phyloP scores from a whole-genome alignment of 2,888 invertebrate genomes.

The Lathronympha strigana region DNA sequence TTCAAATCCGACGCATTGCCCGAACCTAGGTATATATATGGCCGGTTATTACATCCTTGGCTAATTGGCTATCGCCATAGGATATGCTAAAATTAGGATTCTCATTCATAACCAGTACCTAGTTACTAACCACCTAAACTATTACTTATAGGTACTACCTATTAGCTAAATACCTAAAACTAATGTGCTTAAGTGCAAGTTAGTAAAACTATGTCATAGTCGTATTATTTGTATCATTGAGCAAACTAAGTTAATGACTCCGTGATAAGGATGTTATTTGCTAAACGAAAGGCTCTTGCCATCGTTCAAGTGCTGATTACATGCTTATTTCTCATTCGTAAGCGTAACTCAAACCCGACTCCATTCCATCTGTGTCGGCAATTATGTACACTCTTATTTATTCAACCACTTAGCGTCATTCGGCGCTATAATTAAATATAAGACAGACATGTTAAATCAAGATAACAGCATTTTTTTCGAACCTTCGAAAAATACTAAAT shows the following conservation, averaged over 20 bases:
- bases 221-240: slow-evolving; percentile 57
- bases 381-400: slow-evolving; percentile 1
- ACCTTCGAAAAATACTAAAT: slow-evolving; percentile 46
- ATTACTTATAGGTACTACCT: no score
- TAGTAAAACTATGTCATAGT: slow-evolving; percentile 48
- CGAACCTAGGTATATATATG: no score
- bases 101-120: not conserved
- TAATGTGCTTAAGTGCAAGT: slow-evolving; percentile 3
- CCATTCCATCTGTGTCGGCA: slow-evolving; percentile 17
- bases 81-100: not conserved
- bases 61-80: not conserved
- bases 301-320: slow-evolving; percentile 45
- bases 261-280: slow-evolving; percentile 72
- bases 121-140: not conserved
- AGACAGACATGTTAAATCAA: slow-evolving; percentile 33
- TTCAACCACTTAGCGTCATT: slow-evolving; percentile 12
- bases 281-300: slow-evolving; percentile 49
- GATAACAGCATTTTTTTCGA: slow-evolving; percentile 46
- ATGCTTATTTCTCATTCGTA: slow-evolving; percentile 35
- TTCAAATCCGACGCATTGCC: no score
- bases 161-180: not conserved
- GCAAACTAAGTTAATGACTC: slow-evolving; percentile 65
- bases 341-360: slow-evolving; percentile 28
- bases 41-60: no score
- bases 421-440: slow-evolving; percentile 1